Percentiles rank a stretch among this genome's conserved stretches.
Conservation (phyloP, 1,140 invertebrate species). For the Aphidius gifuensis region DNA sequence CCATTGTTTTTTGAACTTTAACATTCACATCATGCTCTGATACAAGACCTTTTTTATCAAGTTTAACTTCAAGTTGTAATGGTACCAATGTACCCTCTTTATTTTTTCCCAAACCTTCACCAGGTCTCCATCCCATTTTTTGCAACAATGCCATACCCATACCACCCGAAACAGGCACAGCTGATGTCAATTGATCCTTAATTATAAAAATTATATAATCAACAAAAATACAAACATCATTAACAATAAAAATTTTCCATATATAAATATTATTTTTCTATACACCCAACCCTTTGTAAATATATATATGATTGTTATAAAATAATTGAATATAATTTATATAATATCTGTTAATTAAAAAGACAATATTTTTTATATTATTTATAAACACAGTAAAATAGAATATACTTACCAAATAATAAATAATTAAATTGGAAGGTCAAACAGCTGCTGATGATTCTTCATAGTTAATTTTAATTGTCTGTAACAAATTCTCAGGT, state of each 20-base stretch:
- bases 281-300: not conserved
- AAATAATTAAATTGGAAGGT: constrained; percentile 42
- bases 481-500: constrained; percentile 74
- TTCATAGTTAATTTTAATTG: constrained; percentile 50
- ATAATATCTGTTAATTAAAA: not conserved
- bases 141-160: constrained; percentile 94
- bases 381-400: constrained; percentile 19
- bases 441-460: constrained; percentile 49
- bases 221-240: constrained; percentile 19
- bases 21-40: constrained; percentile 65
- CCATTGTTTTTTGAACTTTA: constrained; percentile 41
- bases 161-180: constrained; percentile 82
- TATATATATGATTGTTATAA: not conserved
- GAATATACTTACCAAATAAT: constrained; percentile 47
- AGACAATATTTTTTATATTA: constrained; percentile 12
- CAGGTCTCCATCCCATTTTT: constrained; percentile 98
- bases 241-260: not conserved
- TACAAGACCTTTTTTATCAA: constrained; percentile 84
- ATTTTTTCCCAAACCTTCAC: constrained; percentile 91
- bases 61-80: constrained; percentile 85
- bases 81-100: constrained; percentile 88
- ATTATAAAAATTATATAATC: constrained; percentile 24
- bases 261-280: not conserved
- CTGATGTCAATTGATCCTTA: constrained; percentile 82
- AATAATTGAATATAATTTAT: not conserved